Evolutionary conservation across 2,888 invertebrate genomes (phyloP).

Genomic region (Myopa tessellatipennis): DNA sequence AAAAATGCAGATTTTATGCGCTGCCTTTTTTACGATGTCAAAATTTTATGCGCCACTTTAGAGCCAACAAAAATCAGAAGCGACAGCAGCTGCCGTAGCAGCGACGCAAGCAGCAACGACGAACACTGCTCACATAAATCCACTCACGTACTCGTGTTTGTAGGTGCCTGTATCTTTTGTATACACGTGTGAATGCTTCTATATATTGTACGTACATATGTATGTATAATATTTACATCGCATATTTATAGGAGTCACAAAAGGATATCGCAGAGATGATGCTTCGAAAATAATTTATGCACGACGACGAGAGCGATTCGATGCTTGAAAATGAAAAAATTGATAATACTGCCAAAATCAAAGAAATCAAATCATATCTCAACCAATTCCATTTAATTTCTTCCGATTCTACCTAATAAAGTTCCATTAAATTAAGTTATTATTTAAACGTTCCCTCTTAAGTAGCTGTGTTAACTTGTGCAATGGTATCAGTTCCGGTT

Average conservation of each 20-base stretch:
- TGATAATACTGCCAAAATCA: no score
- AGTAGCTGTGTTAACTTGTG: no score
- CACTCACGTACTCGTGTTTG: not conserved
- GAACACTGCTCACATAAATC: not conserved
- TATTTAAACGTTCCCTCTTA: no score
- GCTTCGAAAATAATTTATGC: not conserved
- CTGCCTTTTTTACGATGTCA: constrained; percentile 26
- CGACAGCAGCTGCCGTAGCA: not conserved
- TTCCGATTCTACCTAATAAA: no score
- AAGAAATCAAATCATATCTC: no score
- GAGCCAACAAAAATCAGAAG: not conserved
- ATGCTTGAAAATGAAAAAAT: not conserved
- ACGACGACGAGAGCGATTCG: not conserved
- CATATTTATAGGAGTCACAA: not conserved
- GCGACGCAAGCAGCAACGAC: not conserved
- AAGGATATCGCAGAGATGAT: not conserved
- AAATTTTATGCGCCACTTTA: constrained; percentile 33
- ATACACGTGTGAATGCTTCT: not conserved
- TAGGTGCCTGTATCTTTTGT: not conserved
- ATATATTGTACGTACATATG: not conserved
- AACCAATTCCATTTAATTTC: no score
- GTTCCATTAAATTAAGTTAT: no score
- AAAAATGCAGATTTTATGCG: constrained; percentile 29
- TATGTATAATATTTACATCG: not conserved
- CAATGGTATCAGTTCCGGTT: no score